Percentiles rank a stretch among this genome's conserved stretches.
These are phyloP conservation scores for Plemyria rubiginata DNA, from an alignment of 2,888 invertebrate species.

Conservation along the genomic window DNA sequence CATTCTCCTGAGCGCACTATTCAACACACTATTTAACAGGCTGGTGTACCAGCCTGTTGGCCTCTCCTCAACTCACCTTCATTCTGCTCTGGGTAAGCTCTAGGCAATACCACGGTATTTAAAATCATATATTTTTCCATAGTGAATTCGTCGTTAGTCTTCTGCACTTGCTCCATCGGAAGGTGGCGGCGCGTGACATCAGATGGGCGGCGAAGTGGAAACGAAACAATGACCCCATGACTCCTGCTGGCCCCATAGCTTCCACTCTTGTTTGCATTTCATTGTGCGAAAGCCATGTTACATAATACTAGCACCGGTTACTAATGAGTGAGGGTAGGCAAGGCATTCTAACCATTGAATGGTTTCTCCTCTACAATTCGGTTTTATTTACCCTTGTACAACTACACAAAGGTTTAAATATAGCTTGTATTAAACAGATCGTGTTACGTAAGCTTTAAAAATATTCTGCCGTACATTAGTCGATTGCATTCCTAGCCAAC, in stretches of 20 bases:
- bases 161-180: slow-evolving; percentile 62
- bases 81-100: no score
- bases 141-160: slow-evolving; percentile 34
- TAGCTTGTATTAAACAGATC: slow-evolving; percentile 1
- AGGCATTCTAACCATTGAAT: not conserved
- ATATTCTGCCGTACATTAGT: slow-evolving; percentile 20
- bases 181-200: slow-evolving; percentile 76
- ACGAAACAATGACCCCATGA: slow-evolving; percentile 66
- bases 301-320: not conserved
- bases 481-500: slow-evolving; percentile 18
- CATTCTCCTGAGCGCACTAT: not conserved
- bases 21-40: no score
- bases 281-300: slow-evolving; percentile 16
- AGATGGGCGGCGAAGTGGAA: slow-evolving; percentile 72
- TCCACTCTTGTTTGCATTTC: slow-evolving; percentile 17
- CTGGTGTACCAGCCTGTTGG: no score
- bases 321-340: not conserved
- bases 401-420: slow-evolving; percentile 6
- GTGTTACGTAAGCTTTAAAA: slow-evolving; percentile 26
- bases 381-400: not conserved
- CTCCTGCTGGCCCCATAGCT: slow-evolving; percentile 49
- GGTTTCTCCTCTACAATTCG: not conserved
- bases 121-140: not conserved
- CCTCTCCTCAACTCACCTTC: no score
- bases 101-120: no score